phyloP scores from a whole-genome alignment of 2,888 invertebrate species.

The Pristionchus arcanus region DNA sequence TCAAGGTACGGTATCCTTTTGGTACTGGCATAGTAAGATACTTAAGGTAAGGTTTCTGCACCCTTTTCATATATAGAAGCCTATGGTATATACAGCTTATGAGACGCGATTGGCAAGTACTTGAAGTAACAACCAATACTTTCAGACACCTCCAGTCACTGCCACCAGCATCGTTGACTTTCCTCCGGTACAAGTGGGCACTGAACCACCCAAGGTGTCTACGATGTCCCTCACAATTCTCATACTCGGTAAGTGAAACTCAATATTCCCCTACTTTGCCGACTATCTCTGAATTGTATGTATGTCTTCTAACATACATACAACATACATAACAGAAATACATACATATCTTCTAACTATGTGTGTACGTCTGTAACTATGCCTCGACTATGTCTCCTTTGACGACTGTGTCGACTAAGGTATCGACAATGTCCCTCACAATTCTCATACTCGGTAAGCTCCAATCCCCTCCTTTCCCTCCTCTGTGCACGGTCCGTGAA shows the following conservation, averaged over 20 bases:
- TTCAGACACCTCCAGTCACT: slow-evolving; percentile 53
- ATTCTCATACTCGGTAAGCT: slow-evolving; percentile 59
- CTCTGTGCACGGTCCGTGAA: slow-evolving; percentile 14
- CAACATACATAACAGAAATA: no score
- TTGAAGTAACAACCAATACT: background rate
- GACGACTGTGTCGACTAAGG: slow-evolving; percentile 6
- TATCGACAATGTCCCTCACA: slow-evolving; percentile 54
- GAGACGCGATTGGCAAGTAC: background rate
- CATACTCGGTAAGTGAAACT: slow-evolving; percentile 58
- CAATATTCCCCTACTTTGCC: background rate
- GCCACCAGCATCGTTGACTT: slow-evolving; percentile 52
- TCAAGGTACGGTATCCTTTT: slow-evolving; percentile 58
- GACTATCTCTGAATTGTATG: no score
- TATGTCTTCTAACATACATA: no score
- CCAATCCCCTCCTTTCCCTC: background rate
- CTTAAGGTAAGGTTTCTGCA: no score
- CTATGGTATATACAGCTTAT: no score
- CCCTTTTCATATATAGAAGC: no score
- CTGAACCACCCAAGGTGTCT: slow-evolving; percentile 53
- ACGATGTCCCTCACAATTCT: slow-evolving; percentile 56
- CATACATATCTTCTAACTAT: no score
- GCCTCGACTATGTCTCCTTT: background rate
- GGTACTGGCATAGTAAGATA: no score
- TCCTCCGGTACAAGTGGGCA: slow-evolving; percentile 43
- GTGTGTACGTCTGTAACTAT: no score